phyloP scores from a whole-genome alignment of 2,888 invertebrate species.

The Leptinotarsa tumamoca region DNA sequence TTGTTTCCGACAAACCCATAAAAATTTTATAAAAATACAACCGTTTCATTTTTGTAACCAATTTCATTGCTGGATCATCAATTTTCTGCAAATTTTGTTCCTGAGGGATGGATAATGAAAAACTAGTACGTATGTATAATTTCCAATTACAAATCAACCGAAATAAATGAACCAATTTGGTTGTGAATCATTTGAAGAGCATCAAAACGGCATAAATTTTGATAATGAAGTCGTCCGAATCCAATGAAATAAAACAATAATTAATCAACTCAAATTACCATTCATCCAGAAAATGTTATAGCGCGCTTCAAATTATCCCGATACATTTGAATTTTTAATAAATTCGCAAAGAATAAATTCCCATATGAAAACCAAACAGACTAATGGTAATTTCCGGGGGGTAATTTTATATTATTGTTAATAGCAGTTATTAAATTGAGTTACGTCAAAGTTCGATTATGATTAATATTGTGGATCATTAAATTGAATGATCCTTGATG shows the following conservation, averaged over 20 bases:
- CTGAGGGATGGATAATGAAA: neutral
- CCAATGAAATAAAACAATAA: constrained; percentile 12
- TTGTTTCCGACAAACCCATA: too few relatives aligned
- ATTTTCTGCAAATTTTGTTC: too few relatives aligned
- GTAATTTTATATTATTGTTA: constrained; percentile 12
- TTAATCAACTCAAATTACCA: constrained; percentile 8
- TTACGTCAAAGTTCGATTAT: constrained; percentile 11
- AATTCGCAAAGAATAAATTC: neutral
- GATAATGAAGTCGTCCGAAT: constrained; percentile 8
- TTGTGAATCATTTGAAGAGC: constrained; percentile 1
- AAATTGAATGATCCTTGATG: constrained; percentile 10
- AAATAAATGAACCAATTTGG: constrained; percentile 14
- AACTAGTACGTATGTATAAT: neutral
- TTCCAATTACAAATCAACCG: neutral
- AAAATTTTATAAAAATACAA: too few relatives aligned
- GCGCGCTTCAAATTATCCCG: neutral
- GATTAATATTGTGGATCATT: constrained; percentile 11
- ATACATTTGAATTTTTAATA: constrained; percentile 13
- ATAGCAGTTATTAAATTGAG: constrained; percentile 7
- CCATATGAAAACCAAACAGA: constrained; percentile 6
- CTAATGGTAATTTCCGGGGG: neutral
- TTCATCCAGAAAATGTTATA: constrained; percentile 5
- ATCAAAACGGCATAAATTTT: constrained; percentile 10
- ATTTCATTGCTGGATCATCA: neutral
- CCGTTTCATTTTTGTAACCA: neutral